These are phyloP conservation scores for Lasiurus cinereus DNA, from an alignment of 2,113 vertebrate species.

Conservation along the genomic window DNA sequence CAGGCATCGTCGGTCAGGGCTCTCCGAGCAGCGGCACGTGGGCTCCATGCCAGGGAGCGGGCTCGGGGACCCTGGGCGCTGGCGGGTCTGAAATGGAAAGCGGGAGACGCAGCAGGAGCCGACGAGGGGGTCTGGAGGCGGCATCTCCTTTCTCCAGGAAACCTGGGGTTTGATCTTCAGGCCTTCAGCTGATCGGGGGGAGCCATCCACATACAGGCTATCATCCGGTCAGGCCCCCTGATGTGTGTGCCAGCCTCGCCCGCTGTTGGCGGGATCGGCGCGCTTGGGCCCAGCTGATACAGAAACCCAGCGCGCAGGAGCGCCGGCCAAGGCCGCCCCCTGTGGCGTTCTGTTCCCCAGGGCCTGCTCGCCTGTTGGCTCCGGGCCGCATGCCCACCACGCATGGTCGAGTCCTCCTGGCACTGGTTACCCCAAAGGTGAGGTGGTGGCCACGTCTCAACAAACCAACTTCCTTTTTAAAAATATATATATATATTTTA, in stretches of 20 bases:
- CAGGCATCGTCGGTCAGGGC: background rate
- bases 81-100: background rate
- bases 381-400: rapidly evolving
- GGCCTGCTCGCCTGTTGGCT: rapidly evolving
- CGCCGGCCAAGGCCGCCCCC: rapidly evolving
- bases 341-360: rapidly evolving
- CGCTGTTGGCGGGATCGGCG: rapidly evolving
- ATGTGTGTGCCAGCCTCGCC: rapidly evolving
- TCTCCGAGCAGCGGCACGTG: rapidly evolving
- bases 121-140: background rate
- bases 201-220: rapidly evolving
- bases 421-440: rapidly evolving
- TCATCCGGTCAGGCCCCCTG: background rate
- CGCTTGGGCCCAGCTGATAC: rapidly evolving
- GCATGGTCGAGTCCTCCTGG: too few relatives aligned
- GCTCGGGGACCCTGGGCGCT: background rate
- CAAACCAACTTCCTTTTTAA: too few relatives aligned
- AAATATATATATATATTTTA: too few relatives aligned
- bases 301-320: rapidly evolving
- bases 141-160: background rate
- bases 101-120: background rate
- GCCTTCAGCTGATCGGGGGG: too few relatives aligned
- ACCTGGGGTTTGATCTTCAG: background rate
- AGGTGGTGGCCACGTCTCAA: background rate
- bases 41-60: rapidly evolving